Base-by-base conservation (phyloP, 2,797 vertebrate species). In the Clarias pachynema region DNA sequence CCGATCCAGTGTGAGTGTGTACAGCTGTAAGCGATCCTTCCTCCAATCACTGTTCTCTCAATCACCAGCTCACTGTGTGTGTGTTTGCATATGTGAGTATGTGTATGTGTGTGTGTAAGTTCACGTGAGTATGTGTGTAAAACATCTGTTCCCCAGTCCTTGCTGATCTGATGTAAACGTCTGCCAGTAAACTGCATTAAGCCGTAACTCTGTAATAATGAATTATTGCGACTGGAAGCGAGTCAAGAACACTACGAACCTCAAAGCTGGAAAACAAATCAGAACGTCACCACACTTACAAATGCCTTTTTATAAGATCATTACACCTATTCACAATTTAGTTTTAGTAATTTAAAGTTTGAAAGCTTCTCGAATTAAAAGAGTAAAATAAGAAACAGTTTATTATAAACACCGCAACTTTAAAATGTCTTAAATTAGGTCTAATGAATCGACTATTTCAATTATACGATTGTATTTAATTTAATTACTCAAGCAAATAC, bases 141-240 rank as follows among this genome's bases (percentile, higher is more conserved):
- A 29, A 74, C 44, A 74, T 74, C 44, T 74, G 72, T 56, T 49
- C 40, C 44, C 70, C 34, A 44, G 40, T 49, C 70, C 40, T 49
- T 18, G n/a, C 72, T 74, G 49, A 40, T 49, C 57, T 3, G 7
- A 29, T 56, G 73, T 75, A 29, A 56, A 18, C 14, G 49, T 57
- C 22, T 56, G 72, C 72, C 72, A 74, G 72, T 53, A 74, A 56
- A 56, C 44, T 74, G 72, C n/a, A 53, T 74, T 74, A 74, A 74
- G 44, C 72, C 15, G 7, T 56, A 56, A 16, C 44, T 74, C 14
- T 53, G 44, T 26, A 74, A 53, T 53, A 74, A 56, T 29, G 72
- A 74, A 56, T 56, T 56, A 74, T 40, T 72, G 72, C 2, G n/a
- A 74, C n/a, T 74, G 72, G n/a, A 29, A 16, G n/a, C 15, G 14